phyloP scores from a whole-genome alignment of 1,140 invertebrate genomes.

The Globodera rostochiensis region DNA sequence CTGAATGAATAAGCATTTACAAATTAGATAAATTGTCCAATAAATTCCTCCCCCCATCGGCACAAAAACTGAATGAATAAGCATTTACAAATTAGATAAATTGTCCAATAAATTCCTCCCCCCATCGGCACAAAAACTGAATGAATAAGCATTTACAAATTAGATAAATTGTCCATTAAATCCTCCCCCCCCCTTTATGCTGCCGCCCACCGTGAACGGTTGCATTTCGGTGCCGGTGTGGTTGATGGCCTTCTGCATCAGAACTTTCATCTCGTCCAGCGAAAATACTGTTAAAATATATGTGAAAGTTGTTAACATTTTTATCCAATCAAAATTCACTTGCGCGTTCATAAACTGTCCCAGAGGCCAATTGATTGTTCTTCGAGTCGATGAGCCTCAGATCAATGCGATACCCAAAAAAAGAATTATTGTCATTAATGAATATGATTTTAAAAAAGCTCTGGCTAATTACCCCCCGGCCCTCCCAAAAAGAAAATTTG shows the following conservation, averaged over 20 bases:
- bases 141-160: background rate
- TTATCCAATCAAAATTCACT: background rate
- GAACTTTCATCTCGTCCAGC: constrained; percentile 35
- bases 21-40: background rate
- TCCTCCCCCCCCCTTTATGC: too few relatives aligned
- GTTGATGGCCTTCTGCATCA: constrained; percentile 36
- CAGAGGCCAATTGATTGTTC: constrained; percentile 3
- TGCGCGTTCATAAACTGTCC: background rate
- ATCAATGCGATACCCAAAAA: constrained; percentile 22
- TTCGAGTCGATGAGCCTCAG: constrained; percentile 9
- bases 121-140: constrained; percentile 55
- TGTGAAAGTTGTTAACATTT: background rate
- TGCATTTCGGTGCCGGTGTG: constrained; percentile 40
- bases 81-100: background rate
- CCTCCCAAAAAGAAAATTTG: background rate
- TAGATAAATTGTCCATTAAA: background rate
- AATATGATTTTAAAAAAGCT: background rate
- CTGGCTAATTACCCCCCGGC: background rate
- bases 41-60: constrained; percentile 47
- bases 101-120: background rate
- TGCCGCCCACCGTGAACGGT: constrained; percentile 12
- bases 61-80: constrained; percentile 38
- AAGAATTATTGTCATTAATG: background rate
- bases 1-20: background rate
- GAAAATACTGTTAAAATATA: constrained; percentile 35